Conservation (phyloP, 2,113 vertebrate genomes). For the Coptodon bakossiorum region DNA sequence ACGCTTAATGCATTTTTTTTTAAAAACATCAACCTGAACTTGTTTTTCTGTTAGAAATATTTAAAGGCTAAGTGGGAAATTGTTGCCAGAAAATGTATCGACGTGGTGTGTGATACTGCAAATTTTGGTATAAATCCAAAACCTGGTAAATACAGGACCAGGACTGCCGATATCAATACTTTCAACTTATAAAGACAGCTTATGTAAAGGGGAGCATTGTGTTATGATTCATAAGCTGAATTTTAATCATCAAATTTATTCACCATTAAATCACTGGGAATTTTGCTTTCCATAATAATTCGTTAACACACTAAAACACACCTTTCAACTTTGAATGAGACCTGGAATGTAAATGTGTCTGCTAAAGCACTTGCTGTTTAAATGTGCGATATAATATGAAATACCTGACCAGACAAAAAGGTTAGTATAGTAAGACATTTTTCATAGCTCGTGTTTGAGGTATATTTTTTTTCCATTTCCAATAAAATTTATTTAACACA, state of each 20-base stretch:
- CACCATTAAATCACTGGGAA: background rate
- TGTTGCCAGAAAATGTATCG: background rate
- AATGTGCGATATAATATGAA: background rate
- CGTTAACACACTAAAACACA: background rate
- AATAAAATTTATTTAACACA: background rate
- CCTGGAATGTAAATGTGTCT: background rate
- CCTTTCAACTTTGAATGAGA: background rate
- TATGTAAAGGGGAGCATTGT: background rate
- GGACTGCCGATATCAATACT: background rate
- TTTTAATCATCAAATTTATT: background rate
- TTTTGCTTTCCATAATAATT: background rate
- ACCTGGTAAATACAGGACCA: background rate
- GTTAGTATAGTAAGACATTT: background rate
- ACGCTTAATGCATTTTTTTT: background rate
- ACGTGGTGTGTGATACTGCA: background rate
- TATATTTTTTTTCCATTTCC: background rate
- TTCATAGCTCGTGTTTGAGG: background rate
- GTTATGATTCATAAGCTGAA: background rate
- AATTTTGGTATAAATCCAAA: background rate
- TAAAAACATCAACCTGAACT: background rate
- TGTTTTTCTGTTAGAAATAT: background rate
- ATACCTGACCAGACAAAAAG: background rate
- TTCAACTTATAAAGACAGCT: background rate
- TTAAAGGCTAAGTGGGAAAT: background rate
- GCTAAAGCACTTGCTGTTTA: background rate